These are phyloP conservation scores for Brachymystax lenok DNA, from an alignment of 2,797 vertebrate genomes.

Conservation along the genomic window DNA sequence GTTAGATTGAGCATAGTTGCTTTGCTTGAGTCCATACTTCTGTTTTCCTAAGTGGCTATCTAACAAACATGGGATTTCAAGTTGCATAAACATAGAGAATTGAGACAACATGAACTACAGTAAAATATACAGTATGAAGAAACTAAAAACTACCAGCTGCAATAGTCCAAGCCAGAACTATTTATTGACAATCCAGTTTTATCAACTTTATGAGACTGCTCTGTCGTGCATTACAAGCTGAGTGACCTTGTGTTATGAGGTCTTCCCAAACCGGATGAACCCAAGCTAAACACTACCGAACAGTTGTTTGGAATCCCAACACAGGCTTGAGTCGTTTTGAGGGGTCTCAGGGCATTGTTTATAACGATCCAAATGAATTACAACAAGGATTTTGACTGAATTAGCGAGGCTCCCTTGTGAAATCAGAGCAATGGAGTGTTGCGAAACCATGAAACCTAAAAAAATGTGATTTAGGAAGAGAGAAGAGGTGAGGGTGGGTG, in stretches of 20 bases:
- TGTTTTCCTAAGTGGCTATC: too few relatives aligned
- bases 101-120: neutral
- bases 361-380: constrained; percentile 65
- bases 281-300: constrained; percentile 66
- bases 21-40: too few relatives aligned
- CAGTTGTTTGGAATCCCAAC: constrained; percentile 61
- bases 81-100: neutral
- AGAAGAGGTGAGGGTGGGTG: neutral
- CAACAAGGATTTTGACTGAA: constrained; percentile 62
- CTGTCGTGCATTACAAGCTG: constrained; percentile 47
- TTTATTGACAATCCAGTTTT: constrained; percentile 9
- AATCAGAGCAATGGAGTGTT: constrained; percentile 50
- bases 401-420: constrained; percentile 58
- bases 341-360: constrained; percentile 68
- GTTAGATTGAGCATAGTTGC: too few relatives aligned
- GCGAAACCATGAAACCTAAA: constrained; percentile 50
- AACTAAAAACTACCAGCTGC: neutral
- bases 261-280: constrained; percentile 67
- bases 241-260: constrained; percentile 62
- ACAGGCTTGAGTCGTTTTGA: constrained; percentile 25
- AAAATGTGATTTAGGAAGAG: constrained; percentile 32
- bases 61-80: neutral
- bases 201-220: constrained; percentile 22
- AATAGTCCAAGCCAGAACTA: neutral
- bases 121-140: neutral